Base-by-base conservation (phyloP, 2,113 vertebrate species). In the Phoxinus phoxinus region DNA sequence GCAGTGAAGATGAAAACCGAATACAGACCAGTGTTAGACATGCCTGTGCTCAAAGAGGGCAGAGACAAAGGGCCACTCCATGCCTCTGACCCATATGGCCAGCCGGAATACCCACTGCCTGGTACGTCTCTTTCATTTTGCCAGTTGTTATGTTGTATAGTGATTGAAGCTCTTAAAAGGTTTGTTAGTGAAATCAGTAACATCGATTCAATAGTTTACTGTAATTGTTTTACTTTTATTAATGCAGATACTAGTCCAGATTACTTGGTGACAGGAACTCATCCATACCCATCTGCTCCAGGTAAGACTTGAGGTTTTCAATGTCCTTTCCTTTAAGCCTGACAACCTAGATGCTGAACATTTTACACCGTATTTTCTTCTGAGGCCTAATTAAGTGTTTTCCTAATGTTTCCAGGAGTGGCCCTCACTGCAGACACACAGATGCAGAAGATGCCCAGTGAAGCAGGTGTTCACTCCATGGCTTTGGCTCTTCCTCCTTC, bases 341-440 rank as follows among this genome's bases (percentile, higher is more conserved):
- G 13, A 21, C 2, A 69, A 63, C 53, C 6, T 12, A 21, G 44
- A 30, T 9, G 6, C 61, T 37, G 3, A 51, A 56, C 9, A 5
- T 32, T 59, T 12, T n/a, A 13, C 58, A 11, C 4, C 25, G 13
- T 32, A 10, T 32, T 4, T 13, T 19, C 30, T 7, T 17, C 0
- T 3, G 30, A n/a, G 23, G 41, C 12, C 7, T 85, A 25, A 71
- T 17, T 1, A 37, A 11, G 17, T 25, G 25, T n/a, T 61, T 12
- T 0, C 0, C 4, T 63, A 17, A n/a, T 87, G 23, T 61, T 56
- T 19, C 71, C 81, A 99, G 98, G 97, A 44, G 94, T 99, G 25
- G 96, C 97, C n/a, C 89, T 99, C 87, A 99, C 97, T 51, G 95
- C 96, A 32, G 97, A 99, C 83, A 99, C 97, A n/a, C 97, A 97